phyloP scores from a whole-genome alignment of 2,888 invertebrate genomes.

The Tipula unca region DNA sequence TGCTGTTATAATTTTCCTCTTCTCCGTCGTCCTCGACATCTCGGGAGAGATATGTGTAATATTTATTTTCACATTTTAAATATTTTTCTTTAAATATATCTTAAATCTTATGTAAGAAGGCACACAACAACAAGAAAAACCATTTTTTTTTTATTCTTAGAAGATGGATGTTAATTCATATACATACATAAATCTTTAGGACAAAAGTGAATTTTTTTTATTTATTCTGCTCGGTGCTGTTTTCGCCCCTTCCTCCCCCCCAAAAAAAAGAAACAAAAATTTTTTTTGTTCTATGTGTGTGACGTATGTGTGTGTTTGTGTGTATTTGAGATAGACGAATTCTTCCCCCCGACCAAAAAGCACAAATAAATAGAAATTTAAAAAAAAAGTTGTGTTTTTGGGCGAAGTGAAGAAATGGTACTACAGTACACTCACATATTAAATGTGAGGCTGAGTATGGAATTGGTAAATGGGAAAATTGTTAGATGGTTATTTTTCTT shows the following conservation, averaged over 20 bases:
- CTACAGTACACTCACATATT: constrained; percentile 3
- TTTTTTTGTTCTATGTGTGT: not conserved
- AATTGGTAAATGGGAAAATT: not conserved
- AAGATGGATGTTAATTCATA: constrained; percentile 9
- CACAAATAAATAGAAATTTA: not conserved
- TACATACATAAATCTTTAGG: constrained; percentile 8
- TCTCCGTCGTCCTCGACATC: not conserved
- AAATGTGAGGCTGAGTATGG: not conserved
- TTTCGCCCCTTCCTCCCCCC: no score
- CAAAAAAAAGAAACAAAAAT: not conserved
- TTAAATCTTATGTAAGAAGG: not conserved
- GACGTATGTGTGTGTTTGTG: not conserved
- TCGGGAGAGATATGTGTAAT: not conserved
- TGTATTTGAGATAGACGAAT: not conserved
- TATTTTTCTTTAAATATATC: not conserved
- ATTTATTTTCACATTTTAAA: not conserved
- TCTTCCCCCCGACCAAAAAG: not conserved
- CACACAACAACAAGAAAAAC: not conserved
- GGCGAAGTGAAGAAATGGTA: not conserved
- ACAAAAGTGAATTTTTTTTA: not conserved
- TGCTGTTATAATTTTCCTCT: not conserved
- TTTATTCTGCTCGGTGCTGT: not conserved
- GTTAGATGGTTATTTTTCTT: constrained; percentile 8
- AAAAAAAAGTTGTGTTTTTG: not conserved
- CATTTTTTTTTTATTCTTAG: not conserved